Percentiles rank a stretch among this genome's conserved stretches.
Conservation (phyloP, 2,888 invertebrate genomes). For the Rhingia rostrata region DNA sequence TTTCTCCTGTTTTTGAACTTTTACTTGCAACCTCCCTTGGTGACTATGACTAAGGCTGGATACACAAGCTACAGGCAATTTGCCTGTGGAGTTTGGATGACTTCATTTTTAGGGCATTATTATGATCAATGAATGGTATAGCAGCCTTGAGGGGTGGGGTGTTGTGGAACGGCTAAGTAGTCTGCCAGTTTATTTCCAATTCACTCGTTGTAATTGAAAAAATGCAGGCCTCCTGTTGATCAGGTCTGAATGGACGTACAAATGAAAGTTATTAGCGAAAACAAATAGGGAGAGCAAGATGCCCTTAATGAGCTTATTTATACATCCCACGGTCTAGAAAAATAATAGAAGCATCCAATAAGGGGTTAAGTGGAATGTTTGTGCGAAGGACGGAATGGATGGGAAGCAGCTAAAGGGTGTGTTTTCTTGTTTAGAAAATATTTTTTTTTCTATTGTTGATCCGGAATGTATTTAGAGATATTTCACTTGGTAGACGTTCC, state of each 20-base stretch:
- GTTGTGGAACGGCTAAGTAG: too few relatives aligned
- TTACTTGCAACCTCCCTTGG: neutral
- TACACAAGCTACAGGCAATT: constrained; percentile 4
- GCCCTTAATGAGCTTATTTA: neutral
- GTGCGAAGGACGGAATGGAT: too few relatives aligned
- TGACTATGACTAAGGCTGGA: constrained; percentile 14
- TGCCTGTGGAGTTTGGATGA: constrained; percentile 24
- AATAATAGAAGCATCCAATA: neutral
- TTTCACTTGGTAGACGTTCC: too few relatives aligned
- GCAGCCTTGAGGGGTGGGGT: neutral
- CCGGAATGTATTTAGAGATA: too few relatives aligned
- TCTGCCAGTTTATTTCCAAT: constrained; percentile 31
- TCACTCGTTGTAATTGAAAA: constrained; percentile 46
- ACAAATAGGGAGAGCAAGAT: neutral
- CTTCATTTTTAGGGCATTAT: constrained; percentile 32
- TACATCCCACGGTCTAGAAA: constrained; percentile 5
- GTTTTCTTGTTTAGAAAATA: too few relatives aligned
- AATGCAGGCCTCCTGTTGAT: constrained; percentile 35
- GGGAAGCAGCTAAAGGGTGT: too few relatives aligned
- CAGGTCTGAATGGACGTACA: neutral
- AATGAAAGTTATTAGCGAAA: neutral
- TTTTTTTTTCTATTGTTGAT: too few relatives aligned
- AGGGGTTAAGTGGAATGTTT: neutral
- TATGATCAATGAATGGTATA: constrained; percentile 35
- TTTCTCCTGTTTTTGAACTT: neutral